Evolutionary conservation across 2,888 invertebrate species (phyloP), one percentile per base, ranked within the genome.

Genomic region (Fabriciana adippe): DNA sequence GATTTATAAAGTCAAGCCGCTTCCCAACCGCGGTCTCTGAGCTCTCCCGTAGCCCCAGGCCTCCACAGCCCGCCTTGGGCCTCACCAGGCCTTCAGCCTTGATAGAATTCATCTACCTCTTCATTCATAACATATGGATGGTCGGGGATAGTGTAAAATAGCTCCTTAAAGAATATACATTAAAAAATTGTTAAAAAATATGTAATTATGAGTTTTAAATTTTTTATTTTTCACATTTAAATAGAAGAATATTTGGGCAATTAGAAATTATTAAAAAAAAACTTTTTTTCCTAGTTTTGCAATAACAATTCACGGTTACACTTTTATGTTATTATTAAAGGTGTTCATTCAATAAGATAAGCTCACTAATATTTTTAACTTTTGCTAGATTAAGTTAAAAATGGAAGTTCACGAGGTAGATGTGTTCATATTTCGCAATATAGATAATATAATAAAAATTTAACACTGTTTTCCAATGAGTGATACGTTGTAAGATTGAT

Each of bases 1-100:
- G 80, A 98, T 99, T 83, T 99, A 99, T 92, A 98, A 98, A 94
- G 99, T 99, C 48, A 99, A 99, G 93, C 97, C 97, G 88, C 93
- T 98, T 75, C 96, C 96, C 71, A 99, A 99, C 90, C 94, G 97
- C 78, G 97, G 97, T 55, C 94, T 95, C 72, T 97, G 93, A 94
- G 74, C 53, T 13, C 26, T 11, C 15, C 48, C 53, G n/a, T 3
- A 0, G 35, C 60, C 21, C 47, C 45, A 41, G 50, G 50, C 16
- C 50, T 50, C 50, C 14, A 2, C 11, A 41, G 11, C 35, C 35
- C 5, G 15, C 14, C n/a, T 1, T 31, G 31, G 41, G n/a, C 41
- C 55, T 11, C n/a, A 0, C 15, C 14, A 55, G 35, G 35, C 15
- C 55, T 55, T 5, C n/a, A 51, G 16, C 2, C n/a, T 16, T 15